Percentiles rank a stretch among this genome's conserved stretches.
These are phyloP conservation scores for Onchidella celtica DNA, from an alignment of 2,888 invertebrate genomes.

Conservation along the genomic window DNA sequence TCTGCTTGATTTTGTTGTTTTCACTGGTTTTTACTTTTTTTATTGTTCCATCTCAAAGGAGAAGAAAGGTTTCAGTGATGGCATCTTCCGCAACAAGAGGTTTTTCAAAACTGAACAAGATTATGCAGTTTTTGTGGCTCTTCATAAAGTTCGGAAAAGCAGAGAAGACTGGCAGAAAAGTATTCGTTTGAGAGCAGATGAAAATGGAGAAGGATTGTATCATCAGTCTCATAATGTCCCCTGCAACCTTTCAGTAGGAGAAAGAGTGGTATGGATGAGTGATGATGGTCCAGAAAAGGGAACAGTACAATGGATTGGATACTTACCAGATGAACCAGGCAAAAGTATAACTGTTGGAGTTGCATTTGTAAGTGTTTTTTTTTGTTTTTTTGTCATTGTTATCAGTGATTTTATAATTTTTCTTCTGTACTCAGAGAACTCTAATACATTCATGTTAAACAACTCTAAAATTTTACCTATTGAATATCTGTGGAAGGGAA, in stretches of 20 bases:
- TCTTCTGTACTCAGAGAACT: no score
- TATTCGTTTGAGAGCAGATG: constrained; percentile 45
- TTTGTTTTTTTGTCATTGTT: no score
- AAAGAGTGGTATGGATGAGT: constrained; percentile 82
- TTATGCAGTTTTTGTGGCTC: constrained; percentile 66
- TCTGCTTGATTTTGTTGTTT: not conserved
- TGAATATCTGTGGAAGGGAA: no score
- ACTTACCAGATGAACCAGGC: constrained; percentile 80
- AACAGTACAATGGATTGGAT: constrained; percentile 82
- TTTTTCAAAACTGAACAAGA: constrained; percentile 65
- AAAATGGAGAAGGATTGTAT: constrained; percentile 29
- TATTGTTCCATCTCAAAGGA: constrained; percentile 54
- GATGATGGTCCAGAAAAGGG: constrained; percentile 82
- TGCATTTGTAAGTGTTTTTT: constrained; percentile 82
- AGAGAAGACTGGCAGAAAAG: constrained; percentile 51
- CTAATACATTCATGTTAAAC: no score
- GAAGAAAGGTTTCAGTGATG: constrained; percentile 67
- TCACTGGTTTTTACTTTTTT: no score
- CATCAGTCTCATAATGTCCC: constrained; percentile 15
- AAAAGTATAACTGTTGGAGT: constrained; percentile 82
- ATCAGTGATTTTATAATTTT: no score
- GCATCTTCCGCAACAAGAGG: constrained; percentile 59
- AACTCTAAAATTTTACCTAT: no score
- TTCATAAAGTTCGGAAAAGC: constrained; percentile 65
- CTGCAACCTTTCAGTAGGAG: constrained; percentile 77